These are phyloP conservation scores for Ceriagrion tenellum DNA, from an alignment of 2,888 invertebrate genomes.

Conservation along the genomic window DNA sequence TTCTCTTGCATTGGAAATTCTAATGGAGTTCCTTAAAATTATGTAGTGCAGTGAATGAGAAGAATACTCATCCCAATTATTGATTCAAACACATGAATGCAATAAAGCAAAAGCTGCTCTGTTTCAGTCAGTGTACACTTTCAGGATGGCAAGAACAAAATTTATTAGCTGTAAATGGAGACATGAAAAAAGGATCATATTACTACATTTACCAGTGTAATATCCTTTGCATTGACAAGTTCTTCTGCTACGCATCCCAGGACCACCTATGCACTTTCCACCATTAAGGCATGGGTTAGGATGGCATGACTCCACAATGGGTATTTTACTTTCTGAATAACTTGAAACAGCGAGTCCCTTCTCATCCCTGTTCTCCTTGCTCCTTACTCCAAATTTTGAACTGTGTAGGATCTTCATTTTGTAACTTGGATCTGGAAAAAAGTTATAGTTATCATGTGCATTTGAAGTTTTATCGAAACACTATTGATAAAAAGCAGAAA, in stretches of 20 bases:
- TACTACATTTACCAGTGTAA: constrained; percentile 86
- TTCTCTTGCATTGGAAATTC: too few species aligned
- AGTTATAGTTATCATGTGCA: not conserved
- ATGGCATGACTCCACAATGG: constrained; percentile 83
- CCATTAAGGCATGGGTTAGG: constrained; percentile 87
- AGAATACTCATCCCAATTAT: too few species aligned
- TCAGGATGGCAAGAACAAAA: too few species aligned
- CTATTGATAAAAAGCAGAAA: too few species aligned
- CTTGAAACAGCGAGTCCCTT: not conserved
- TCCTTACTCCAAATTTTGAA: constrained; percentile 78
- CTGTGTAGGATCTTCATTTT: constrained; percentile 83
- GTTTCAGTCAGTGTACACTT: too few species aligned
- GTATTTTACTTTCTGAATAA: constrained; percentile 18
- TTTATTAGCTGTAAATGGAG: too few species aligned
- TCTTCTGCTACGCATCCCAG: constrained; percentile 75
- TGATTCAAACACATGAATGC: too few species aligned
- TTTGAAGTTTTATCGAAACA: too few species aligned
- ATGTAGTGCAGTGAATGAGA: too few species aligned
- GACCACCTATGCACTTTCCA: constrained; percentile 83
- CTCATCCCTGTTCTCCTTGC: constrained; percentile 5
- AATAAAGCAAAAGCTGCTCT: too few species aligned
- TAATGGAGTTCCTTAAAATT: too few species aligned
- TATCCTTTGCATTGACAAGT: constrained; percentile 86
- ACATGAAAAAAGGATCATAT: too few species aligned
- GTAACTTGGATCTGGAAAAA: constrained; percentile 82